Evolutionary conservation across 1,140 invertebrate species (phyloP).

Genomic region (Monochamus saltuarius): DNA sequence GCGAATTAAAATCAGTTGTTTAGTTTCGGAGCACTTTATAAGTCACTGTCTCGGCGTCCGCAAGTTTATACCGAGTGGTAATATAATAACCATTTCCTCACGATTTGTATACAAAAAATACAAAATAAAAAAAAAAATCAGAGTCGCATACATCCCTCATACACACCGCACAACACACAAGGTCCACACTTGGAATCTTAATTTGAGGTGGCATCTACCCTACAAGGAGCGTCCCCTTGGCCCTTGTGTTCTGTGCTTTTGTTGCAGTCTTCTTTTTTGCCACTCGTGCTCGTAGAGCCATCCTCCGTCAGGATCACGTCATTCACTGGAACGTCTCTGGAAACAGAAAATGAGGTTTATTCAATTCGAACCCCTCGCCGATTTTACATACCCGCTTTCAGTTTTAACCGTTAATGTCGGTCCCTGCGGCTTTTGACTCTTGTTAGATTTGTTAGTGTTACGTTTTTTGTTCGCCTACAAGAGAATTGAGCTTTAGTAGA

Average conservation of each 20-base stretch:
- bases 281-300: conserved; percentile 23
- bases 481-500: conserved; percentile 14
- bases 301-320: conserved; percentile 27
- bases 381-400: conserved; percentile 41
- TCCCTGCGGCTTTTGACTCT: conserved; percentile 34
- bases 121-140: conserved; percentile 2
- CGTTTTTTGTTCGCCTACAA: conserved; percentile 44
- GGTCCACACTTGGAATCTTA: background rate
- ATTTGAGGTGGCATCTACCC: background rate
- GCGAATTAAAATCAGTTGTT: conserved; percentile 17
- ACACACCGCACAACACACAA: background rate
- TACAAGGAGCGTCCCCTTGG: conserved; percentile 45
- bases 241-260: conserved; percentile 44
- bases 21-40: background rate
- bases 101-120: background rate
- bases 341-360: conserved; percentile 7
- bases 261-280: conserved; percentile 37
- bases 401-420: conserved; percentile 43
- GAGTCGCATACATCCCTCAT: background rate
- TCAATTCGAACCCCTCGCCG: too few species aligned
- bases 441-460: conserved; percentile 44
- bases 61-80: background rate
- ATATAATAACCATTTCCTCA: background rate
- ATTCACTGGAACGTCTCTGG: conserved; percentile 39
- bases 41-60: conserved; percentile 20